Base-by-base conservation (phyloP, 2,113 vertebrate genomes). In the Eptesicus fuscus region DNA sequence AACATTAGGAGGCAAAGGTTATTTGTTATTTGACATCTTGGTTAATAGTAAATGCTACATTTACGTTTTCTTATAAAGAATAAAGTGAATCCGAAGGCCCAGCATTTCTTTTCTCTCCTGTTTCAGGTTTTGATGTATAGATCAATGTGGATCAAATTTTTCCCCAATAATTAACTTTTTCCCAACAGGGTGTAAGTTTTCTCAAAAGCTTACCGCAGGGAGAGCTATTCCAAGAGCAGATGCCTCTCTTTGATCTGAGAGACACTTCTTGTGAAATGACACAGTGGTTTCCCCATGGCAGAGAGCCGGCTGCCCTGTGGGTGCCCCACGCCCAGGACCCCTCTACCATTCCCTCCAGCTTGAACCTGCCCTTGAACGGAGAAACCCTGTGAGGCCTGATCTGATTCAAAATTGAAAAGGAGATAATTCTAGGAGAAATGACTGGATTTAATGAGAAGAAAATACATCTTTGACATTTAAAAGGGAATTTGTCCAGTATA, bases 311-410 rank as follows among this genome's bases (percentile, higher is more conserved):
- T 25, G 44, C 35, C 49, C 32, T 9, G 17, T 0, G 8, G 35
- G 9, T 0, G 4, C 9, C 35, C 10, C 2, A 17, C 5, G 9
- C 13, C 16, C n/a, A 11, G 28, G 1, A 22, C 4, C 0, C 2
- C 9, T 7, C n/a, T 6, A 0, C 0, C 1, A 2, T 5, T 22
- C 67, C 32, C 3, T 5, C 28, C 4, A 28, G 5, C 5, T 22
- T 37, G n/a, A 37, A 17, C 0, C 1, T 32, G 12, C 4, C 35
- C 23, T 77, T 30, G 9, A 63, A 23, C 7, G 17, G 32, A 83
- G 32, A 16, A 42, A 32, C 3, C 30, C 18, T 18, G 12, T 6
- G 2, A 25, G 8, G 16, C 2, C 17, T 40, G 20, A 9, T 74
- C 28, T 23, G 20, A 49, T 17, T 30, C 40, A 2, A 13, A 73